Evolutionary conservation across 2,113 vertebrate species (phyloP).

Genomic region (Struthio camelus): DNA sequence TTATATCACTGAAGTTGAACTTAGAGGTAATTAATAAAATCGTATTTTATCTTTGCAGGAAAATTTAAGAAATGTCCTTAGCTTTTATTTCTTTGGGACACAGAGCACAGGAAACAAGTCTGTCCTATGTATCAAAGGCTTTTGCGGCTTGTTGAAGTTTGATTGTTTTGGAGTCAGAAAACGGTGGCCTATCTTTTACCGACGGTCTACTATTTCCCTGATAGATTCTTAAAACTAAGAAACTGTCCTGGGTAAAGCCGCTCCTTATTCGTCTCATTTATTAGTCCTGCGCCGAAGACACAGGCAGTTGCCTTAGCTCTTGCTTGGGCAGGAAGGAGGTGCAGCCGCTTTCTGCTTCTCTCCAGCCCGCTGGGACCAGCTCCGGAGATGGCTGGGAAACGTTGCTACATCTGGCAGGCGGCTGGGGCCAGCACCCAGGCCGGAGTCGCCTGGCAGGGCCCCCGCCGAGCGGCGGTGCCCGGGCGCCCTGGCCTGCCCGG

Average conservation of each 20-base stretch:
- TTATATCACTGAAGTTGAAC: not conserved
- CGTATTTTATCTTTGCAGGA: not conserved
- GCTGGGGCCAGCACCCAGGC: no score
- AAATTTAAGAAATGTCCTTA: not conserved
- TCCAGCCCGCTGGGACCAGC: not conserved
- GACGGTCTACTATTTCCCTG: not conserved
- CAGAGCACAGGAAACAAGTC: not conserved
- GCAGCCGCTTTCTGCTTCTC: not conserved
- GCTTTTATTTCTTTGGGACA: not conserved
- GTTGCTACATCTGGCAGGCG: not conserved
- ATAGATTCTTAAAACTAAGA: not conserved
- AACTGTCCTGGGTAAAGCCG: not conserved
- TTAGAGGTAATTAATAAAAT: not conserved
- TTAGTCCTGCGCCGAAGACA: not conserved
- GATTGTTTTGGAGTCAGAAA: not conserved
- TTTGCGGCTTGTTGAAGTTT: not conserved
- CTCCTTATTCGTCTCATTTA: not conserved
- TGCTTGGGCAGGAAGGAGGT: not conserved
- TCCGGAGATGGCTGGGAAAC: not conserved
- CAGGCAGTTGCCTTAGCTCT: not conserved
- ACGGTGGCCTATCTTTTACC: not conserved
- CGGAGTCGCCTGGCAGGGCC: not conserved
- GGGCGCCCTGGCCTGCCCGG: not conserved
- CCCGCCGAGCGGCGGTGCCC: fast-evolving
- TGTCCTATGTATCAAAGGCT: not conserved